Evolutionary conservation across 2,797 vertebrate species (phyloP).

Genomic region (Percopsis omiscomaycus): DNA sequence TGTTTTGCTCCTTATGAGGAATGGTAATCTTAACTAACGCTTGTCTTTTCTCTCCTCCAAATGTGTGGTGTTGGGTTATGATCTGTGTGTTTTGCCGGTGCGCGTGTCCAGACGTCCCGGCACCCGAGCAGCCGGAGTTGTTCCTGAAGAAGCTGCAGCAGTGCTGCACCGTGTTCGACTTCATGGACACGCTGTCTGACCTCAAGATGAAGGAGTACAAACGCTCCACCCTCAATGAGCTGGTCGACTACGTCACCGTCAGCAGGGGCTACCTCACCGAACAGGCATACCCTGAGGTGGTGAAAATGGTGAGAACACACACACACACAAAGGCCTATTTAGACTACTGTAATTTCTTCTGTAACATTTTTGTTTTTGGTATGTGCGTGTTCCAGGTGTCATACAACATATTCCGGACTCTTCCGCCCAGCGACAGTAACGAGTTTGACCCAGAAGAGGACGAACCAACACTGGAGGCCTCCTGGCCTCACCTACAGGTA

Average conservation of each 20-base stretch:
- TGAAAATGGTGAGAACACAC: constrained; percentile 92
- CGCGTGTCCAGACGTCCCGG: constrained; percentile 86
- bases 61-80: neutral
- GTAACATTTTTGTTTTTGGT: neutral
- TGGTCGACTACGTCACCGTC: constrained; percentile 99
- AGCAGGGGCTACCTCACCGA: constrained; percentile 99
- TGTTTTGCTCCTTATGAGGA: neutral
- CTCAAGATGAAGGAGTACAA: constrained; percentile 99
- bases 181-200: constrained; percentile 99
- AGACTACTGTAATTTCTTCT: too few species aligned
- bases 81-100: neutral
- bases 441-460: constrained; percentile 99
- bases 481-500: constrained; percentile 98
- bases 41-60: neutral
- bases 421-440: constrained; percentile 97
- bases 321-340: neutral
- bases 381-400: constrained; percentile 83
- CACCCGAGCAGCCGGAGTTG: constrained; percentile 97
- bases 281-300: constrained; percentile 98
- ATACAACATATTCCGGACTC: constrained; percentile 99
- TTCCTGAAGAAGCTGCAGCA: constrained; percentile 99
- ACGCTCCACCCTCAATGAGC: constrained; percentile 98
- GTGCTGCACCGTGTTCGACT: constrained; percentile 99
- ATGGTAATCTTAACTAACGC: neutral
- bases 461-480: constrained; percentile 96